phyloP scores from a whole-genome alignment of 2,888 invertebrate species.

The Agonopterix alstromeriana region DNA sequence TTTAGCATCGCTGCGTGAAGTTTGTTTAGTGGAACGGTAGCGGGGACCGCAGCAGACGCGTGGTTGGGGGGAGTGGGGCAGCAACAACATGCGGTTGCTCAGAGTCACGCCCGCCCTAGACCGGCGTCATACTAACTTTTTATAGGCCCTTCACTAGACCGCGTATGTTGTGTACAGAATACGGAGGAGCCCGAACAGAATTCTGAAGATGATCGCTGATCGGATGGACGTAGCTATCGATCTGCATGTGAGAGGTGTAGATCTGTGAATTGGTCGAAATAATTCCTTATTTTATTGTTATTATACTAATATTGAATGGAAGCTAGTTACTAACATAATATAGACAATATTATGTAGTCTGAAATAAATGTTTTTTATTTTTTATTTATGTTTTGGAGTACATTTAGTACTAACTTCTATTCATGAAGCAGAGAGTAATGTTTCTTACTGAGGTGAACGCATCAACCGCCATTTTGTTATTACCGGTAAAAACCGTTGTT shows the following conservation, averaged over 20 bases:
- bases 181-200: too few relatives aligned
- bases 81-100: constrained; percentile 37
- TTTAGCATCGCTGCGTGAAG: constrained; percentile 66
- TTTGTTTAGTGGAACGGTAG: constrained; percentile 72
- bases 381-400: constrained; percentile 1
- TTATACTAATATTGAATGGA: too few relatives aligned
- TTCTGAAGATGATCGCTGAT: too few relatives aligned
- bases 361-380: not conserved
- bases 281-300: too few relatives aligned
- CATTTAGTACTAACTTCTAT: constrained; percentile 27
- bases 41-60: constrained; percentile 16
- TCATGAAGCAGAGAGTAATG: not conserved
- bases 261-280: too few relatives aligned
- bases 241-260: too few relatives aligned
- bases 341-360: too few relatives aligned
- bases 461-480: not conserved
- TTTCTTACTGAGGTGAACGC: not conserved
- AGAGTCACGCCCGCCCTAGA: constrained; percentile 35
- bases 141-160: constrained; percentile 2
- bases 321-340: too few relatives aligned
- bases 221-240: too few relatives aligned
- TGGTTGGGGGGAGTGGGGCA: constrained; percentile 14
- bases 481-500: constrained; percentile 4
- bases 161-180: too few relatives aligned
- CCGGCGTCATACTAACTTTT: constrained; percentile 23